A percentile compares a stretch with the other conserved stretches of the same genome.
phyloP scores from a whole-genome alignment of 2,113 vertebrate species.

The Notarius quadriscutis region DNA sequence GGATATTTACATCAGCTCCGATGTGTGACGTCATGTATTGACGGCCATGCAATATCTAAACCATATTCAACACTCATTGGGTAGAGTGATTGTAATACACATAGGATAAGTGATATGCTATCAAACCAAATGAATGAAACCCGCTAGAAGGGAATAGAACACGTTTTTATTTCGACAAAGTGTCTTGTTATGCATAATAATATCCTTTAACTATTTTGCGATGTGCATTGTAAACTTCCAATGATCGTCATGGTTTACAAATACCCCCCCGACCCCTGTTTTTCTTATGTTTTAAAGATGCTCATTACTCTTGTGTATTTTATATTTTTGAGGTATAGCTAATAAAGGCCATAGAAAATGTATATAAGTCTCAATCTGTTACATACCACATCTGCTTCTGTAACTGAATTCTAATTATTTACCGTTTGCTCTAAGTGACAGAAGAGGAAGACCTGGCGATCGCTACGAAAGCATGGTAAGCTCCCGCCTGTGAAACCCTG shows the following conservation, averaged over 20 bases:
- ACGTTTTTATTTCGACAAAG: too few relatives aligned
- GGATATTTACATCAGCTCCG: too few relatives aligned
- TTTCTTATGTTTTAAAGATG: not conserved
- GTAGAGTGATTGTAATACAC: too few relatives aligned
- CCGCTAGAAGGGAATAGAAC: too few relatives aligned
- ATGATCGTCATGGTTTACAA: not conserved
- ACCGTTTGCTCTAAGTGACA: slow-evolving; percentile 71
- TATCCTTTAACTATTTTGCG: not conserved
- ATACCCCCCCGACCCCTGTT: not conserved
- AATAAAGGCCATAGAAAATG: not conserved
- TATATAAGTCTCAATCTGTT: not conserved
- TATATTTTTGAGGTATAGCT: not conserved
- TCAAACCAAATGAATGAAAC: too few relatives aligned
- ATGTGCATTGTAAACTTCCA: not conserved
- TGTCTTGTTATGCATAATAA: too few relatives aligned
- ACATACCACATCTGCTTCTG: not conserved
- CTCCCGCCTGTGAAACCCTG: not conserved
- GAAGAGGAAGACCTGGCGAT: slow-evolving; percentile 87
- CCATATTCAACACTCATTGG: too few relatives aligned
- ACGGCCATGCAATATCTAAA: too few relatives aligned
- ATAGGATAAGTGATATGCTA: too few relatives aligned
- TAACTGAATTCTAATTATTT: not conserved
- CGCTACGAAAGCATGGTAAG: slow-evolving; percentile 95
- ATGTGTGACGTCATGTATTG: too few relatives aligned
- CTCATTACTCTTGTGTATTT: not conserved